Evolutionary conservation across 1,140 invertebrate genomes (phyloP).

Genomic region (Philopotamus ludificatus): DNA sequence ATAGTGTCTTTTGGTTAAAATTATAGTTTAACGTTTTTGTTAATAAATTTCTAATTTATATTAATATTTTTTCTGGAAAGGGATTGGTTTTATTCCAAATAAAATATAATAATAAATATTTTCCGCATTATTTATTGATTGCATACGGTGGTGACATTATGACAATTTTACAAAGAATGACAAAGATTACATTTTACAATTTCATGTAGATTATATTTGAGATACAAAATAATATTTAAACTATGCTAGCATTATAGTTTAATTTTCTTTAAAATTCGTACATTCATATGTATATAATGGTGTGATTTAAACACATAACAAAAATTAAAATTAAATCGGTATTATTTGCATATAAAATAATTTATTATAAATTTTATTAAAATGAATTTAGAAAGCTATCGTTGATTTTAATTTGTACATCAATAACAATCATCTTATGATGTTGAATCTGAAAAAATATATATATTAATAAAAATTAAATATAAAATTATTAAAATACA

Average conservation of each 20-base stretch:
- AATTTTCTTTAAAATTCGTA: neutral
- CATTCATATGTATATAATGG: neutral
- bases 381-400: too few relatives aligned
- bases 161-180: constrained; percentile 1
- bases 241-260: neutral
- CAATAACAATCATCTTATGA: too few relatives aligned
- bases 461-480: too few relatives aligned
- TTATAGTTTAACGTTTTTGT: too few relatives aligned
- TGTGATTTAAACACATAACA: neutral
- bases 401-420: too few relatives aligned
- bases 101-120: constrained; percentile 4
- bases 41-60: too few relatives aligned
- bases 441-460: too few relatives aligned
- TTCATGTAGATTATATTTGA: neutral
- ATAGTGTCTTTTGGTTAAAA: too few relatives aligned
- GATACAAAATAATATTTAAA: neutral
- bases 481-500: too few relatives aligned
- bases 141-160: constrained; percentile 32
- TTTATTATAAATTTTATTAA: too few relatives aligned
- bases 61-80: too few relatives aligned
- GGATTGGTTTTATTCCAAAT: neutral
- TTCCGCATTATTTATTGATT: constrained; percentile 12
- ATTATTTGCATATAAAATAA: too few relatives aligned
- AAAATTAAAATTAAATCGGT: neutral
- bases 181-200: neutral